A percentile compares a stretch with the other conserved stretches of the same genome.
Conservation (phyloP, 2,888 invertebrate species). For the Chorisops tibialis region DNA sequence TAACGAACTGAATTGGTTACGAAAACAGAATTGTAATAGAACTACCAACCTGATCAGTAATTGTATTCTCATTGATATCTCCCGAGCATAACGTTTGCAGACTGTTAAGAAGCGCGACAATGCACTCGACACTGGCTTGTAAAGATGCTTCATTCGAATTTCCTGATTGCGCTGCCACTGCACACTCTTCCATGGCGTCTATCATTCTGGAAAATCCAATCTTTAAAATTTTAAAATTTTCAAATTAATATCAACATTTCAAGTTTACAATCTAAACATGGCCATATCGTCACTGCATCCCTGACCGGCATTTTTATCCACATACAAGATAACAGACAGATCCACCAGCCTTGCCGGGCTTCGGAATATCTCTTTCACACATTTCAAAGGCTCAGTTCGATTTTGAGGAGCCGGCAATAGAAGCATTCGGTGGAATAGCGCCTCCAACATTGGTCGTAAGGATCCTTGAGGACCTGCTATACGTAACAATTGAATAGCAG, state of each 20-base stretch:
- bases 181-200: slow-evolving; percentile 90
- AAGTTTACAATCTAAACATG: slow-evolving; percentile 71
- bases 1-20: slow-evolving; percentile 15
- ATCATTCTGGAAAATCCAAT: slow-evolving; percentile 64
- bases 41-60: slow-evolving; percentile 45
- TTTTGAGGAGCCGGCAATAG: slow-evolving; percentile 83
- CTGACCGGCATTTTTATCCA: slow-evolving; percentile 64
- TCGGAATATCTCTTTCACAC: slow-evolving; percentile 69
- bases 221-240: background rate
- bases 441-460: slow-evolving; percentile 87
- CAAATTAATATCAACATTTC: background rate
- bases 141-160: slow-evolving; percentile 72
- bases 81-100: slow-evolving; percentile 80
- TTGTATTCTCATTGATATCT: slow-evolving; percentile 61
- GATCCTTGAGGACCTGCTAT: slow-evolving; percentile 83
- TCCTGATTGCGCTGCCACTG: slow-evolving; percentile 62
- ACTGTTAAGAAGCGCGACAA: slow-evolving; percentile 77
- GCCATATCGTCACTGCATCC: slow-evolving; percentile 75
- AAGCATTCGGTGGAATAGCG: slow-evolving; percentile 88
- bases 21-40: slow-evolving; percentile 26
- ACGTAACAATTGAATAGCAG: slow-evolving; percentile 83
- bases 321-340: slow-evolving; percentile 59
- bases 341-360: slow-evolving; percentile 77
- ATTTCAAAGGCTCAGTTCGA: slow-evolving; percentile 79
- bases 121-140: slow-evolving; percentile 78